Base-by-base conservation (phyloP, 2,113 vertebrate species). In the Dromiciops gliroides region DNA sequence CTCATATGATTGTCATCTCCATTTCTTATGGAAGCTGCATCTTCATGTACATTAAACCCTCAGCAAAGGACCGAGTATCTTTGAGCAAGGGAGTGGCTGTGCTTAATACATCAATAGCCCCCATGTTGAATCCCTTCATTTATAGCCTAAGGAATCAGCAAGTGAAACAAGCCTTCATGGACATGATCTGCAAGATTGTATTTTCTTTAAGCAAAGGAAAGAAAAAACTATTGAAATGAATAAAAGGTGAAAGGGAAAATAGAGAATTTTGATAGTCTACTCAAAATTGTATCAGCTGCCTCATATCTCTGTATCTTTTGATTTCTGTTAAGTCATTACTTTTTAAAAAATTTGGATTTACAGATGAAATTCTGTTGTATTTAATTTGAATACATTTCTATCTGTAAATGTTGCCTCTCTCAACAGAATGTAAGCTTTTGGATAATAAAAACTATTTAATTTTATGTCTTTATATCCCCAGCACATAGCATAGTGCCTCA, bases 11-110 rank as follows among this genome's bases (percentile, higher is more conserved):
- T 49, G 95, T 96, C 89, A 96, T 97, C 50, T 97, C 75, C 28
- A 94, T 97, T 47, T 96, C 95, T 91, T 97, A 97, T 52, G 93
- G 95, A 0, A 97, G 95, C 52, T 97, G 97, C 92, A 97, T 97
- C 89, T 97, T 97, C 24, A 97, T 97, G 94, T 97, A 97, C 3
- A 96, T 97, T 51, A 97, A 97, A 2, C 60, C 93, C 0, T 97
- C 97, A 37, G 97, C 97, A 90, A 50, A 51, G 44, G 95, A 96
- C 0, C 94, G 96, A 22, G 52, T 49, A 1, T 96, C 91, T 88
- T 22, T 97, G 56, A 97, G 93, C 48, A 97, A 98, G 48, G 94
- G 95, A 2, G 92, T 97, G 37, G 95, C 96, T 50, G 48, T 97
- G 24, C 94, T 97, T 1, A 97, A 97, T 25, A 96, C 95, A 12